Percentiles rank a stretch among this genome's conserved stretches.
Conservation (phyloP, 2,797 vertebrate genomes). For the Calcarius lapponicus region DNA sequence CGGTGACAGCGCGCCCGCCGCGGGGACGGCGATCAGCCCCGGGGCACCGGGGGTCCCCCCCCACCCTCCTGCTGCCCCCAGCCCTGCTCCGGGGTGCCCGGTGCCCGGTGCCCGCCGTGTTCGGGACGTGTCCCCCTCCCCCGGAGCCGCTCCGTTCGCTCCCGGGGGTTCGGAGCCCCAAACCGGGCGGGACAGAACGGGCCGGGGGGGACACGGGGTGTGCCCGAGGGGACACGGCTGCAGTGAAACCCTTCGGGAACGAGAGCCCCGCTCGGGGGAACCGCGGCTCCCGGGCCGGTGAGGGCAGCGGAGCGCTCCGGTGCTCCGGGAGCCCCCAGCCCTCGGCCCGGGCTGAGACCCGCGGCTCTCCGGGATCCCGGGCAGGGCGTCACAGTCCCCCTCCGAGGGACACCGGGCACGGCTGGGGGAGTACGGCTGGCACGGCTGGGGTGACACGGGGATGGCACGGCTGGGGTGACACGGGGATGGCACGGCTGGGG, state of each 20-base stretch:
- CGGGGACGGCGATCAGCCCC: neutral
- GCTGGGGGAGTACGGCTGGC: neutral
- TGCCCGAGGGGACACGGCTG: neutral
- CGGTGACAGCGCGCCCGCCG: constrained; percentile 35
- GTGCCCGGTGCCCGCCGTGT: neutral
- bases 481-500: too few relatives aligned
- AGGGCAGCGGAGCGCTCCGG: neutral
- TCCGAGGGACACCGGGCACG: neutral
- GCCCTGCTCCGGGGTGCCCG: neutral
- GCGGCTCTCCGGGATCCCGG: too few relatives aligned
- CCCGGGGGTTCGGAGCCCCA: neutral
- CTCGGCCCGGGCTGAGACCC: neutral
- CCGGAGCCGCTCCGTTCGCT: neutral
- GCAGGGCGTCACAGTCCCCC: neutral
- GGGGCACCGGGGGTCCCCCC: neutral
- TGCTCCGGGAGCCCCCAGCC: neutral
- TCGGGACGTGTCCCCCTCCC: neutral
- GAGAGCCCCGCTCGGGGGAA: neutral
- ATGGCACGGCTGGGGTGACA: too few relatives aligned
- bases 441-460: too few relatives aligned
- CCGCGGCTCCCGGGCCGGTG: neutral
- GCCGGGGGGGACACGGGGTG: neutral
- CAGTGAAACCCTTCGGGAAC: accelerated
- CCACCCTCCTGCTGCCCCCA: neutral
- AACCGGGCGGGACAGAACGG: neutral